Evolutionary conservation across 2,113 vertebrate species (phyloP).

Genomic region (Coturnix japonica): DNA sequence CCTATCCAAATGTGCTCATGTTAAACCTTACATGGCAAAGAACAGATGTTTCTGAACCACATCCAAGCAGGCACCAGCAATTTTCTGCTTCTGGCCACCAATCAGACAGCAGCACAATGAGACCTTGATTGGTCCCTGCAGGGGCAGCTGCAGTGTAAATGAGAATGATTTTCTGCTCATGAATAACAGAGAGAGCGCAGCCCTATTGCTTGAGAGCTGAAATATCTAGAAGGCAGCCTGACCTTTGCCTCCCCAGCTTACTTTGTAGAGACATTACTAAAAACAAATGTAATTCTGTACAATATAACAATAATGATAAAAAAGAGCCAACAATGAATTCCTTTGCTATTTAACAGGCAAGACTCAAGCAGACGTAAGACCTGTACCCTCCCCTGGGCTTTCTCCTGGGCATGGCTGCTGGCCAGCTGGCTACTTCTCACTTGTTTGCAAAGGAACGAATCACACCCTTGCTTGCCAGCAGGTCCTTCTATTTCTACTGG

Average conservation of each 20-base stretch:
- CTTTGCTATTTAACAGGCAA: not conserved
- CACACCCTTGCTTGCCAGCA: conserved; percentile 33
- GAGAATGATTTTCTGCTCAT: conserved; percentile 24
- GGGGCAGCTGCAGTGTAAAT: conserved; percentile 5
- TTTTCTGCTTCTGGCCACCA: conserved; percentile 4
- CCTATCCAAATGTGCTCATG: conserved; percentile 24
- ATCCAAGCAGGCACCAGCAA: conserved; percentile 40
- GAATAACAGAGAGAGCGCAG: conserved; percentile 10
- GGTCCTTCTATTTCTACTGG: conserved; percentile 51
- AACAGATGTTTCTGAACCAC: conserved; percentile 15
- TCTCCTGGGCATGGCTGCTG: conserved; percentile 9
- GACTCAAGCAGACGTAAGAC: conserved; percentile 9
- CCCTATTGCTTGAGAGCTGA: not conserved
- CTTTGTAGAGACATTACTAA: not conserved
- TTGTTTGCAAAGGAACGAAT: conserved; percentile 51
- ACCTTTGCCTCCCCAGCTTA: not conserved
- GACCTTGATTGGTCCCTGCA: conserved; percentile 33
- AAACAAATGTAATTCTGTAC: not conserved
- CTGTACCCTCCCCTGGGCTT: not conserved
- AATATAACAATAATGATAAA: not conserved
- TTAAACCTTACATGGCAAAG: conserved; percentile 61
- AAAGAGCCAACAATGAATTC: not conserved
- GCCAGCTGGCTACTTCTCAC: conserved; percentile 37
- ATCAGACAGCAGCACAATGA: conserved; percentile 27
- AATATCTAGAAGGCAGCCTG: not conserved